Percentiles rank a stretch among this genome's conserved stretches.
Evolutionary conservation across 2,797 vertebrate genomes (phyloP).

Genomic region (Pangasius djambal): DNA sequence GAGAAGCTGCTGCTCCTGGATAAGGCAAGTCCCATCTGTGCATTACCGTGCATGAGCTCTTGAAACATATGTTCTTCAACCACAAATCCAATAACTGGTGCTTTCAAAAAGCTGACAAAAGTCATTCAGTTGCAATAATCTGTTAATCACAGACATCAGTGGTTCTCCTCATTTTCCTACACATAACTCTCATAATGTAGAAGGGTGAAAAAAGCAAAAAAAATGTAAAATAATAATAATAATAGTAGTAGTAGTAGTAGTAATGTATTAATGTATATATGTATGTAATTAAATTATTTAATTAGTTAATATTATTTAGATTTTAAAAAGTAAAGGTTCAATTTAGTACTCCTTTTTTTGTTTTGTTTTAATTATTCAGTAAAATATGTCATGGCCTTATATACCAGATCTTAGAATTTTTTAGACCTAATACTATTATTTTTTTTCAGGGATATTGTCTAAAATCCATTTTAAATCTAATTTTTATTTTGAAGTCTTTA

Average conservation of each 20-base stretch:
- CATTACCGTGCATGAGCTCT: neutral
- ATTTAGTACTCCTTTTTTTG: neutral
- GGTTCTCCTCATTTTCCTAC: neutral
- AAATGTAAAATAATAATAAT: neutral
- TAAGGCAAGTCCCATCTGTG: conserved; percentile 76
- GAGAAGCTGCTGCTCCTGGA: conserved; percentile 93
- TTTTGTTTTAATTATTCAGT: neutral
- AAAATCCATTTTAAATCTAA: neutral
- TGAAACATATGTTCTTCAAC: neutral
- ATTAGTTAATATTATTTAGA: neutral
- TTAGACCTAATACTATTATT: neutral
- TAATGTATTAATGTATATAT: neutral
- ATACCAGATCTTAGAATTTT: neutral
- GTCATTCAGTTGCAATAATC: neutral
- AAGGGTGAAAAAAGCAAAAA: neutral
- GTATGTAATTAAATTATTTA: neutral
- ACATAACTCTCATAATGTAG: neutral
- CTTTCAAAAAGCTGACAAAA: neutral
- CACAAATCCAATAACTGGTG: neutral
- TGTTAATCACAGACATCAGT: neutral
- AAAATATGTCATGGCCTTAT: neutral
- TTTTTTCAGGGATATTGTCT: neutral
- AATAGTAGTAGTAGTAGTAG: too few species aligned
- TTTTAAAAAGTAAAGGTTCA: neutral
- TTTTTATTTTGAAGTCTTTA: neutral